Evolutionary conservation across 2,797 vertebrate species (phyloP).

Genomic region (Danio kyathit): DNA sequence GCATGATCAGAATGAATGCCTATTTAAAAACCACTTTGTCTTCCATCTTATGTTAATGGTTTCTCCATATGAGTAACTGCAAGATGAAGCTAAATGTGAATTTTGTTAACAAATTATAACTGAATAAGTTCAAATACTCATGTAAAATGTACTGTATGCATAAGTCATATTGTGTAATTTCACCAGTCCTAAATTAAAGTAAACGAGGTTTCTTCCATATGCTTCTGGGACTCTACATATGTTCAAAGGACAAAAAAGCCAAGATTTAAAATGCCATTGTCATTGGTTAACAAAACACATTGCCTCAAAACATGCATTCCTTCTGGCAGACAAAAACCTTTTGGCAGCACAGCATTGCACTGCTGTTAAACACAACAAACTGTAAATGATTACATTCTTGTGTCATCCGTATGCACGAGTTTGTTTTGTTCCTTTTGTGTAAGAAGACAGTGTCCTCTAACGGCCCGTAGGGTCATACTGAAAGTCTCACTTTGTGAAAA

Average conservation of each 20-base stretch:
- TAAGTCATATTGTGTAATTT: neutral
- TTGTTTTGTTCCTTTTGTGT: constrained; percentile 67
- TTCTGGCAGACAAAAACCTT: constrained; percentile 26
- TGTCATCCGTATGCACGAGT: constrained; percentile 57
- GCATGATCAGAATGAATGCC: constrained; percentile 23
- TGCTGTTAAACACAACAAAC: constrained; percentile 19
- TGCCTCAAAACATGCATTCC: constrained; percentile 20
- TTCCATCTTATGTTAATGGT: neutral
- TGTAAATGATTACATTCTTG: constrained; percentile 27
- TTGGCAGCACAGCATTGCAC: constrained; percentile 2
- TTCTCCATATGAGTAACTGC: neutral
- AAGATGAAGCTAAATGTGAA: neutral
- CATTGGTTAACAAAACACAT: neutral
- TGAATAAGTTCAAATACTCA: neutral
- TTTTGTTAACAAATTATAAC: neutral
- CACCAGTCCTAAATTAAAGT: neutral
- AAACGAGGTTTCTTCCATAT: neutral
- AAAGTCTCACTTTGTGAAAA: constrained; percentile 70
- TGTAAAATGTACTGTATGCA: neutral
- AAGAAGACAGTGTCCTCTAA: constrained; percentile 60
- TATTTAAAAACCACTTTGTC: constrained; percentile 13
- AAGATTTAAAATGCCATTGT: constrained; percentile 10
- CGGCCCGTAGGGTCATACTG: constrained; percentile 66
- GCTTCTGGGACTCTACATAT: neutral
- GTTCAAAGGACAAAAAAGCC: neutral